Percentiles rank a stretch among this genome's conserved stretches.
These are phyloP conservation scores for Leptopterna dolabrata DNA, from an alignment of 2,888 invertebrate genomes.

Conservation along the genomic window DNA sequence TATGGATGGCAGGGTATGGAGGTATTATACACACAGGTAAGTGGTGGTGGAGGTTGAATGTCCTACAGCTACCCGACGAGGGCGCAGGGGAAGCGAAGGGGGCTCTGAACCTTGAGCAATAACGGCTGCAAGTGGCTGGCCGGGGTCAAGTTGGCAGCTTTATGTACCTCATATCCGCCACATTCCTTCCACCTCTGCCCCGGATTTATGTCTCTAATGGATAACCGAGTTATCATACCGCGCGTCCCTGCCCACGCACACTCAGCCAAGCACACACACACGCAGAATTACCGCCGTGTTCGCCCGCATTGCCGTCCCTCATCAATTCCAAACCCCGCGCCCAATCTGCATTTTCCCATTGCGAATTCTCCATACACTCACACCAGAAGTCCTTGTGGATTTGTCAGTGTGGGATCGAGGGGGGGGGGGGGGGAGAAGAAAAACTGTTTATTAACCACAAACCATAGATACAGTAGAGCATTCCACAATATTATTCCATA, in stretches of 20 bases:
- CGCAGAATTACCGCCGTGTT: not conserved
- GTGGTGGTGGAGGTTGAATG: not conserved
- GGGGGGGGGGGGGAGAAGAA: too few relatives aligned
- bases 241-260: not conserved
- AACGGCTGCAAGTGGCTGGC: constrained; percentile 33
- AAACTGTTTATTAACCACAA: too few relatives aligned
- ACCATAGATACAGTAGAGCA: too few relatives aligned
- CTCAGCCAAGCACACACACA: not conserved
- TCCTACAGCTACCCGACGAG: not conserved
- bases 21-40: not conserved
- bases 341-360: not conserved
- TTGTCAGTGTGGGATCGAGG: too few relatives aligned
- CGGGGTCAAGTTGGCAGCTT: constrained; percentile 44
- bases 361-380: not conserved
- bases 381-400: not conserved
- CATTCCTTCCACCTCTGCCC: constrained; percentile 34
- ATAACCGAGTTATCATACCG: constrained; percentile 49
- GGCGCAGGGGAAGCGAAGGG: not conserved
- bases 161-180: constrained; percentile 52
- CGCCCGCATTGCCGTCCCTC: not conserved
- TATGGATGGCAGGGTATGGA: not conserved
- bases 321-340: not conserved
- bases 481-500: too few relatives aligned
- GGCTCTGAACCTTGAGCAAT: not conserved
- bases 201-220: constrained; percentile 49